Conservation (phyloP, 1,140 invertebrate genomes). For the Drosophila kohkoa region DNA sequence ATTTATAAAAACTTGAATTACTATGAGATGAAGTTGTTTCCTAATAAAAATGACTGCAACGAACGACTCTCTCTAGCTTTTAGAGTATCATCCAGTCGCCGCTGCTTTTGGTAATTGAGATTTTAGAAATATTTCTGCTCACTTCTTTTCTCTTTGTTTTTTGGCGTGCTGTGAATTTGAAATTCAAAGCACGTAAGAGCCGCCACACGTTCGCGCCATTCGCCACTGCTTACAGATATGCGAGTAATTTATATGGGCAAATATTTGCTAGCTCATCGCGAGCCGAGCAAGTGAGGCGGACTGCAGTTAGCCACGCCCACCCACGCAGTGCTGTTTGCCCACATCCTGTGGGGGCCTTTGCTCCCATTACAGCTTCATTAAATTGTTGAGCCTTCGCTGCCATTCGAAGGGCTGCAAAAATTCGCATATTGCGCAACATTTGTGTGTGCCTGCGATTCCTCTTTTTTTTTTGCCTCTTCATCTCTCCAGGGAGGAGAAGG, state of each 20-base stretch:
- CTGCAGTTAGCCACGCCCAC: slow-evolving; percentile 56
- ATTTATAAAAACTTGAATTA: no score
- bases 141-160: slow-evolving; percentile 5
- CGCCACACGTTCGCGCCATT: slow-evolving; percentile 48
- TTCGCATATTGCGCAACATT: slow-evolving; percentile 63
- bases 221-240: slow-evolving; percentile 61
- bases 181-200: slow-evolving; percentile 70
- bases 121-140: slow-evolving; percentile 13
- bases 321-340: background rate
- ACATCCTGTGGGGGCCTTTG: slow-evolving; percentile 15
- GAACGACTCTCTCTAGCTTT: background rate
- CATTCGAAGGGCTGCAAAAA: slow-evolving; percentile 42
- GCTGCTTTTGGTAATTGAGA: slow-evolving; percentile 24
- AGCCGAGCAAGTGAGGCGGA: slow-evolving; percentile 1
- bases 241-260: slow-evolving; percentile 78
- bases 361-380: slow-evolving; percentile 75
- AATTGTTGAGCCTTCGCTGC: slow-evolving; percentile 47
- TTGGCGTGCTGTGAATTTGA: slow-evolving; percentile 46
- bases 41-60: background rate
- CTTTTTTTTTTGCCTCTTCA: background rate
- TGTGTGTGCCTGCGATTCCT: background rate
- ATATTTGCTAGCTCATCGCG: slow-evolving; percentile 64
- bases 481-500: slow-evolving; percentile 13
- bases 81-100: slow-evolving; percentile 3
- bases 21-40: no score